phyloP scores from a whole-genome alignment of 2,113 vertebrate genomes.

The Dascyllus trimaculatus region DNA sequence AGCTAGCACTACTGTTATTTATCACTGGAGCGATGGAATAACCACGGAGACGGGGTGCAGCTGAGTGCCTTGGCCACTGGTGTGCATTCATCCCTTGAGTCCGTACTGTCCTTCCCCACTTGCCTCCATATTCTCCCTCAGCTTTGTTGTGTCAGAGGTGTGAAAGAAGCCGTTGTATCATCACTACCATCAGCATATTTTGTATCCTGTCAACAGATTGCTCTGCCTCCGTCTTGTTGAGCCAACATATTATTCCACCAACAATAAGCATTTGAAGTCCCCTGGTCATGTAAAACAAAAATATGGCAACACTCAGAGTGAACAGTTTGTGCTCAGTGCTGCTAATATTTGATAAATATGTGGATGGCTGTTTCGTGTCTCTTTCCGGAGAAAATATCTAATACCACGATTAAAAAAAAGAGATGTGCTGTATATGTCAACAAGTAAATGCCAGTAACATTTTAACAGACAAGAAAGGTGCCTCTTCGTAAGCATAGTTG shows the following conservation, averaged over 20 bases:
- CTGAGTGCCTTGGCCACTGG: not conserved
- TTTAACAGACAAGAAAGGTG: not conserved
- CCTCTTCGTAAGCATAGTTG: not conserved
- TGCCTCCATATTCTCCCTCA: not conserved
- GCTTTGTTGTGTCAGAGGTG: slow-evolving; percentile 3
- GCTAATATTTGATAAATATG: not conserved
- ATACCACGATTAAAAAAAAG: not conserved
- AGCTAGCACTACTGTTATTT: not conserved
- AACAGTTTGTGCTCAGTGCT: not conserved
- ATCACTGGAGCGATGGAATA: not conserved
- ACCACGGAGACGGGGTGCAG: not conserved
- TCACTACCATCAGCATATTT: slow-evolving; percentile 12
- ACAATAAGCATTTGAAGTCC: slow-evolving; percentile 34
- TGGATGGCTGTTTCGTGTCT: not conserved
- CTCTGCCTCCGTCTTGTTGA: slow-evolving; percentile 13
- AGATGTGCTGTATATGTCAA: not conserved
- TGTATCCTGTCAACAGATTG: slow-evolving; percentile 51
- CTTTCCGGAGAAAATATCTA: not conserved
- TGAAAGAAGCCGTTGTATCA: slow-evolving; percentile 11
- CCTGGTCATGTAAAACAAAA: not conserved
- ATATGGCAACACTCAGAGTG: not conserved
- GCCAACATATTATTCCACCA: slow-evolving; percentile 31
- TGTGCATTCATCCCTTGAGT: not conserved
- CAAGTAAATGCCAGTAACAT: not conserved
- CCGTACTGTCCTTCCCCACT: not conserved